phyloP scores from a whole-genome alignment of 2,888 invertebrate species.

The Pycnomerus fuliginosus region DNA sequence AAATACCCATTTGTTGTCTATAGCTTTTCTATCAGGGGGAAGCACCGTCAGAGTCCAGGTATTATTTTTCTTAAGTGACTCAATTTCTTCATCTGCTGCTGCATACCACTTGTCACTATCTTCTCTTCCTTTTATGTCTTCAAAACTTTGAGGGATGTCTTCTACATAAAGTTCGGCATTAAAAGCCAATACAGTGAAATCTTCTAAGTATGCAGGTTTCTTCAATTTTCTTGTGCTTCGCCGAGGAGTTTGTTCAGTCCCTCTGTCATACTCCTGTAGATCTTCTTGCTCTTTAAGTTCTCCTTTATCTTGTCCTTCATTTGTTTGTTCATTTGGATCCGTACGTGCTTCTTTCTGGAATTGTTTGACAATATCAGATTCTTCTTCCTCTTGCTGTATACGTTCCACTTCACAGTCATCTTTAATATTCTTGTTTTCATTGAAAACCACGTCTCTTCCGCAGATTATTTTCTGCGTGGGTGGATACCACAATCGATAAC shows the following conservation, averaged over 20 bases:
- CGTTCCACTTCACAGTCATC: neutral
- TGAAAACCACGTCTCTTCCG: slow-evolving; percentile 30
- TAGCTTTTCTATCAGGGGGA: slow-evolving; percentile 20
- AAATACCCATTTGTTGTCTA: slow-evolving; percentile 26
- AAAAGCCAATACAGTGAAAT: too few relatives aligned
- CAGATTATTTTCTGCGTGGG: slow-evolving; percentile 17
- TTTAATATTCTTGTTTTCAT: slow-evolving; percentile 19
- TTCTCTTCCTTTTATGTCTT: slow-evolving; percentile 11
- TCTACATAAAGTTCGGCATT: too few relatives aligned
- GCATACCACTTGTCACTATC: slow-evolving; percentile 22
- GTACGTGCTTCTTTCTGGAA: too few relatives aligned
- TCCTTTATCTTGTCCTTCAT: too few relatives aligned
- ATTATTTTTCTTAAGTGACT: slow-evolving; percentile 19
- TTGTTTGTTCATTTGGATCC: too few relatives aligned
- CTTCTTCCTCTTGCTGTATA: neutral
- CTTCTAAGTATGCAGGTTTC: too few relatives aligned
- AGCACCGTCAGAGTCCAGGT: slow-evolving; percentile 25
- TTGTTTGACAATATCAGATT: neutral
- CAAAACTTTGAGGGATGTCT: slow-evolving; percentile 17
- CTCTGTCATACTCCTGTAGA: too few relatives aligned
- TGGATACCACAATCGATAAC: slow-evolving; percentile 30
- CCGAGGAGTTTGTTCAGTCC: too few relatives aligned
- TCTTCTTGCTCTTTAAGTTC: too few relatives aligned
- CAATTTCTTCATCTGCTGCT: slow-evolving; percentile 28
- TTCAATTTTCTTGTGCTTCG: too few relatives aligned